phyloP scores from a whole-genome alignment of 1,140 invertebrate species.

The Chironomus striatipennis region DNA sequence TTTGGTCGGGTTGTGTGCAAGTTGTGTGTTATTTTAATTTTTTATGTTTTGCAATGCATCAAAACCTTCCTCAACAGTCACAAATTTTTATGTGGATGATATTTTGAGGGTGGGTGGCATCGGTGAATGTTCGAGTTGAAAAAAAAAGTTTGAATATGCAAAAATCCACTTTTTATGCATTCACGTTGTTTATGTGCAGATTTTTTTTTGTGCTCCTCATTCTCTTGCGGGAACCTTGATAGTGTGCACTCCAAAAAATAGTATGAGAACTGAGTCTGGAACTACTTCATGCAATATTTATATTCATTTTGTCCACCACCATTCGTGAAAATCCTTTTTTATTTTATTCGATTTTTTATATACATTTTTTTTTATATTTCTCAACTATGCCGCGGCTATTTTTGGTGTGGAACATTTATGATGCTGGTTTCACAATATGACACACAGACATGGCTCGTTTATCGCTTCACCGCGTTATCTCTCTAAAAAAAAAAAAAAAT shows the following conservation, averaged over 20 bases:
- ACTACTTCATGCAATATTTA: not conserved
- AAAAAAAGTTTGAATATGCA: not conserved
- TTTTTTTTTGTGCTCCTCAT: not conserved
- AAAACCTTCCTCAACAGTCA: not conserved
- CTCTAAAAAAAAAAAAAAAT: no score
- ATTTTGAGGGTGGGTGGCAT: not conserved
- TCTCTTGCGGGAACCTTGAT: not conserved
- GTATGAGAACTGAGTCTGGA: not conserved
- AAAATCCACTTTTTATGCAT: not conserved
- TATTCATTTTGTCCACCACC: not conserved
- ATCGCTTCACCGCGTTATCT: not conserved
- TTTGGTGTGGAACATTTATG: slow-evolving; percentile 22
- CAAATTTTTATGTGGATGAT: not conserved
- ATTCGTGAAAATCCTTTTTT: not conserved
- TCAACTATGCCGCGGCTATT: not conserved
- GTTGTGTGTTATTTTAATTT: slow-evolving; percentile 18
- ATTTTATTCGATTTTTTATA: not conserved
- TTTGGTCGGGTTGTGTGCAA: not conserved
- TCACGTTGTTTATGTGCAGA: slow-evolving; percentile 5
- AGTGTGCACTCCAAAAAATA: no score
- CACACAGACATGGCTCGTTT: slow-evolving; percentile 11
- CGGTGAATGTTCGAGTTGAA: no score
- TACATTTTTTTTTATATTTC: not conserved
- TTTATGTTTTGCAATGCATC: slow-evolving; percentile 6
- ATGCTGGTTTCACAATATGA: slow-evolving; percentile 22